phyloP scores from a whole-genome alignment of 30 jellyfish, hydroid and myxozoan genomes.

The Hydra vulgaris region DNA sequence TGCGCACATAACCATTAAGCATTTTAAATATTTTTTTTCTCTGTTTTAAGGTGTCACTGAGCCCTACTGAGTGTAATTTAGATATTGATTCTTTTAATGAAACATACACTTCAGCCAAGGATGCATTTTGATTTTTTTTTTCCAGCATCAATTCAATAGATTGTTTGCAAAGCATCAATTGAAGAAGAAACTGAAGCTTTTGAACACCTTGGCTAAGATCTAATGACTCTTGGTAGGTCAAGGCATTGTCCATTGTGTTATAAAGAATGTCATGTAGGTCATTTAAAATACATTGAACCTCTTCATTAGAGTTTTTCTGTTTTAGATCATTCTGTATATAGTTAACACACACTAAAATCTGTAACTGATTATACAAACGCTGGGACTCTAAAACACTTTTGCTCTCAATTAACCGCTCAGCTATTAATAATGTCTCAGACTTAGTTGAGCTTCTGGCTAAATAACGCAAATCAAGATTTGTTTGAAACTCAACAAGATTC shows the following conservation, averaged over 20 bases:
- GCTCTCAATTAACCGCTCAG: conserved; percentile 24
- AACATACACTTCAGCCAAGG: not conserved
- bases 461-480: conserved; percentile 14
- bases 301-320: not conserved
- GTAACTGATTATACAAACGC: conserved; percentile 15
- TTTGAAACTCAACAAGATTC: not conserved
- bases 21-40: not conserved
- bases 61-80: not conserved
- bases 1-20: not conserved
- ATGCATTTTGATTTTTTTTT: no score
- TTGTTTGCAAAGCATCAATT: not conserved
- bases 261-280: not conserved
- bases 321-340: not conserved
- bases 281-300: not conserved
- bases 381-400: not conserved
- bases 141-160: not conserved
- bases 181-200: not conserved
- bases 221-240: not conserved
- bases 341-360: not conserved
- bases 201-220: not conserved
- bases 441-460: conserved; percentile 18
- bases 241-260: not conserved
- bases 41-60: not conserved
- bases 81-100: not conserved
- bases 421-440: conserved; percentile 13